Evolutionary conservation across 1,140 invertebrate genomes (phyloP).

Genomic region (Hetaerina americana): DNA sequence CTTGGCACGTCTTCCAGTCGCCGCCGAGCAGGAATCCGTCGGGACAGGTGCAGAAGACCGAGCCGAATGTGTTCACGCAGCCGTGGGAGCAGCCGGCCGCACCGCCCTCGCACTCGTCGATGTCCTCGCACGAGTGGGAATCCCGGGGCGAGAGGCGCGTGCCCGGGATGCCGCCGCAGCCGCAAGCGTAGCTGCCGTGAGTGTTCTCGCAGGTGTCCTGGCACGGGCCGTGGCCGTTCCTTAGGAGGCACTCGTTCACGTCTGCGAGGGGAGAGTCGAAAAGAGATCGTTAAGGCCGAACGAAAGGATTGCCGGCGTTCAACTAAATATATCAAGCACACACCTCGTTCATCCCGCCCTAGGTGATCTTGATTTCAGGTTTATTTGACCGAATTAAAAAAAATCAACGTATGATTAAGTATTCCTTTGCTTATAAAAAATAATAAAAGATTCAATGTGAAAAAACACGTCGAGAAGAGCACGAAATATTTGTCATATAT

Average conservation of each 20-base stretch:
- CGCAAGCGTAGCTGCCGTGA: slow-evolving; percentile 43
- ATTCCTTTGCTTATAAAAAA: no score
- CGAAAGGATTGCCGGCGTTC: no score
- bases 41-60: slow-evolving; percentile 54
- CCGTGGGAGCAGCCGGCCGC: slow-evolving; percentile 34
- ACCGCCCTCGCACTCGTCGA: slow-evolving; percentile 42
- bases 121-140: slow-evolving; percentile 35
- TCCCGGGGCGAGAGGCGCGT: slow-evolving; percentile 43
- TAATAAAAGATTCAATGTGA: no score
- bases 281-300: no score
- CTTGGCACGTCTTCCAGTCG: slow-evolving; percentile 43
- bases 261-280: slow-evolving; percentile 28
- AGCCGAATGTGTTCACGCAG: slow-evolving; percentile 56
- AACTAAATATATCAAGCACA: no score
- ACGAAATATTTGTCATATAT: no score
- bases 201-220: slow-evolving; percentile 51
- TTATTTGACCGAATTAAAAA: no score
- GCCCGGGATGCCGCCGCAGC: slow-evolving; percentile 40
- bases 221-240: slow-evolving; percentile 52
- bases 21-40: slow-evolving; percentile 35
- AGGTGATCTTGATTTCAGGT: no score
- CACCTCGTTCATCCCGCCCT: no score
- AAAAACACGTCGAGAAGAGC: no score
- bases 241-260: slow-evolving; percentile 44
- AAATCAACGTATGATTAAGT: no score